Evolutionary conservation across 2,888 invertebrate genomes (phyloP), one percentile per base, ranked within the genome.

Genomic region (Drosophila mercatorum): DNA sequence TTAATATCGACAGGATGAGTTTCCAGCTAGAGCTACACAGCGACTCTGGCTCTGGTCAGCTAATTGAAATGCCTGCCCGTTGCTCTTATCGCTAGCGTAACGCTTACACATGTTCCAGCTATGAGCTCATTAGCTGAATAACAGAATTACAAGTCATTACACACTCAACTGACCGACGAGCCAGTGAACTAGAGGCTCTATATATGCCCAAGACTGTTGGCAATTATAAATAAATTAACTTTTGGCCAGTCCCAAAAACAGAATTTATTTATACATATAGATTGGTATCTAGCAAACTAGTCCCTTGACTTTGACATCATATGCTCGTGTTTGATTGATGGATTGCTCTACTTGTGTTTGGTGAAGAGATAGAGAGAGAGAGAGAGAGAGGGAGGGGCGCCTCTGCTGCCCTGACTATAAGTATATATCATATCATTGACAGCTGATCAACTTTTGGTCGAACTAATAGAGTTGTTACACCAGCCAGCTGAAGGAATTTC

Each of bases 111-210:
- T 67, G 69, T 62, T 65, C 69, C 82, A 62, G 49, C 57, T 64
- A 61, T 36, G 44, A 26, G 63, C 83, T 89, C 91, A 91, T 91
- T 91, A 90, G 89, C 86, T 84, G 76, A 90, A 89, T 88, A 88
- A 90, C 84, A 90, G 62, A 89, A 91, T 89, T 90, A 90, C 91
- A 91, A 91, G 90, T 91, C 90, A 91, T 91, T 91, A 88, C 77
- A 77, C 67, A 73, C 52, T 62, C 66, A 70, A 68, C 73, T 72
- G 83, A 68, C 51, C 61, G 61, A 28, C 22, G 11, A 22, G 22
- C 0, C 22, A 52, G 4, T 17, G 11, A 22, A 40, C 14, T 28
- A 28, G 14, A 40, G 38, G 38, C 28, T 55, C 38, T 38, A 55
- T 55, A 6, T 6, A 6, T 6, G 55, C 52, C 26, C 57, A 36